phyloP scores from a whole-genome alignment of 2,113 vertebrate species.

The Laterallus jamaicensis region DNA sequence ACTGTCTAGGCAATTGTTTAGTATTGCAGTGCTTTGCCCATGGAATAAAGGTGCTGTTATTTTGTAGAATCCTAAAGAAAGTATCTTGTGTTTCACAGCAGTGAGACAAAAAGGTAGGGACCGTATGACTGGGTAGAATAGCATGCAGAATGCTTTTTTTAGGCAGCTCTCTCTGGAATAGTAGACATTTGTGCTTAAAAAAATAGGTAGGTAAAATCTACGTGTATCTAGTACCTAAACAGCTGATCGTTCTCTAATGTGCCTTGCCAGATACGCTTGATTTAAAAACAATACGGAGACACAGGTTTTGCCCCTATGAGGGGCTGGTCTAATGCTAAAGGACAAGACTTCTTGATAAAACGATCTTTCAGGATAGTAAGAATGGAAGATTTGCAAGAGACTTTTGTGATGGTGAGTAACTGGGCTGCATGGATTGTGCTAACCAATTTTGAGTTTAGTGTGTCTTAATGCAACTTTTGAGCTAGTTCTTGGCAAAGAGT shows the following conservation, averaged over 20 bases:
- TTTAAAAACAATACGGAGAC: neutral
- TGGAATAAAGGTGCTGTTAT: slow-evolving; percentile 21
- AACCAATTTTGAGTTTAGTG: neutral
- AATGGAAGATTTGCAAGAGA: neutral
- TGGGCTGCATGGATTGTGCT: neutral
- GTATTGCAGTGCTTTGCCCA: neutral
- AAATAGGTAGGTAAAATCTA: slow-evolving; percentile 17
- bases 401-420: neutral
- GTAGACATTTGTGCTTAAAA: slow-evolving; percentile 37
- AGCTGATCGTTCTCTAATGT: slow-evolving; percentile 5
- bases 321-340: neutral
- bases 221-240: neutral
- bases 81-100: slow-evolving; percentile 46
- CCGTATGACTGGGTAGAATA: slow-evolving; percentile 34
- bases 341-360: neutral
- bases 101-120: slow-evolving; percentile 20
- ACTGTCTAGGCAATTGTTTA: neutral
- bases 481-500: neutral
- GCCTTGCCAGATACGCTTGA: neutral
- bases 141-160: slow-evolving; percentile 2
- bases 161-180: slow-evolving; percentile 42
- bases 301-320: neutral
- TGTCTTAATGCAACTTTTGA: neutral
- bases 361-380: neutral
- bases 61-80: slow-evolving; percentile 50